Conservation (phyloP, 2,797 vertebrate species). For the Gallinago solitaria region DNA sequence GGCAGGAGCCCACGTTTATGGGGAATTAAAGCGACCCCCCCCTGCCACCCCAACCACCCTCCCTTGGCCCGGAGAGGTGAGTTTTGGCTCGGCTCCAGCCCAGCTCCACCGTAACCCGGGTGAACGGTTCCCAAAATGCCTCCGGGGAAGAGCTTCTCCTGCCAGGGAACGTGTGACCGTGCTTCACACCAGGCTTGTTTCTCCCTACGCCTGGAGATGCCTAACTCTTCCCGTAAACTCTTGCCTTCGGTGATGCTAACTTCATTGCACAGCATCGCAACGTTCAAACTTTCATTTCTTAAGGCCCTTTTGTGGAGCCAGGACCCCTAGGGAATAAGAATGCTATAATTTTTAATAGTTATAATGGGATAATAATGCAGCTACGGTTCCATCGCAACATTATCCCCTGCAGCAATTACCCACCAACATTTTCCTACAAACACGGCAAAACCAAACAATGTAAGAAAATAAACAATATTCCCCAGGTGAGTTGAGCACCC, state of each 20-base stretch:
- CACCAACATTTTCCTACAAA: neutral
- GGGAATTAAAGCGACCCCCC: neutral
- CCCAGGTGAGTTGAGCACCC: neutral
- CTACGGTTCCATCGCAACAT: neutral
- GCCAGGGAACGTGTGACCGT: accelerated
- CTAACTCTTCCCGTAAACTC: neutral
- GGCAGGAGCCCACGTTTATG: neutral
- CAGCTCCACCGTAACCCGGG: neutral
- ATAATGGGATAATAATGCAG: neutral
- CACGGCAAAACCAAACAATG: neutral
- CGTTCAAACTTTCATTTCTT: neutral
- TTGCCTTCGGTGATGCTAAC: neutral
- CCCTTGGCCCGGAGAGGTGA: neutral
- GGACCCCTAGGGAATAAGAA: neutral
- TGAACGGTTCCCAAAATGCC: neutral
- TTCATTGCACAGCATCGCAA: neutral
- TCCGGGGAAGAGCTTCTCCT: neutral
- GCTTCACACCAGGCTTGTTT: neutral
- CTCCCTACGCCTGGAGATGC: neutral
- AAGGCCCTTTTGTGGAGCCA: neutral
- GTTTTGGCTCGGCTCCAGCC: neutral
- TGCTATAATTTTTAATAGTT: neutral
- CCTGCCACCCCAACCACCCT: neutral
- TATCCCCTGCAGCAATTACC: neutral
- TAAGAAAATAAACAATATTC: neutral